Evolutionary conservation across 2,113 vertebrate species (phyloP).

Genomic region (Chlorodrepanis virens): DNA sequence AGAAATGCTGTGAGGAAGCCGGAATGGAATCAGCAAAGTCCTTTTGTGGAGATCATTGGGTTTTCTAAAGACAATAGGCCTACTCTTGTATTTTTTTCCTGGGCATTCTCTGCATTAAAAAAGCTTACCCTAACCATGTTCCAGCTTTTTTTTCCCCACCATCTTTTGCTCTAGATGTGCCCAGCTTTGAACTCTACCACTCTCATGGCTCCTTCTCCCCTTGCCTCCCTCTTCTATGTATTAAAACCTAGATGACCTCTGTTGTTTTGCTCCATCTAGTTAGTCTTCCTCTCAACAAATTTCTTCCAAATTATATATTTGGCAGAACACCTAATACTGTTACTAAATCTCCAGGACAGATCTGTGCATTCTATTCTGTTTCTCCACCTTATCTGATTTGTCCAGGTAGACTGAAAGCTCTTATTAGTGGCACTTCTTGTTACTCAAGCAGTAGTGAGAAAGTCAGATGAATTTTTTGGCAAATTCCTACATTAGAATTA

Average conservation of each 20-base stretch:
- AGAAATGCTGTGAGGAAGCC: background rate
- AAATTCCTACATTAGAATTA: background rate
- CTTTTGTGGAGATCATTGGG: background rate
- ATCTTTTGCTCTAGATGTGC: background rate
- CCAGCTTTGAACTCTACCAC: background rate
- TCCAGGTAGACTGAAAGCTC: background rate
- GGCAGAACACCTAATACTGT: background rate
- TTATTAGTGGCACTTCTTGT: background rate
- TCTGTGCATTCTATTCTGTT: background rate
- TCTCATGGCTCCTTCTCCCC: background rate
- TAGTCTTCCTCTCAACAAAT: background rate
- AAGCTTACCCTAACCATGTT: background rate
- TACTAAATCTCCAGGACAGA: background rate
- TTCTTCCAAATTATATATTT: background rate
- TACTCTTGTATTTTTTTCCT: background rate
- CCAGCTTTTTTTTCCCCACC: background rate
- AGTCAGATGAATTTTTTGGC: background rate
- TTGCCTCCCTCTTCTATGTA: background rate
- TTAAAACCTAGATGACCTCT: background rate
- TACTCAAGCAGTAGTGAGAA: background rate
- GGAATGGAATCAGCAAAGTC: background rate
- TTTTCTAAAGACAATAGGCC: background rate
- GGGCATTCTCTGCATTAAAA: background rate
- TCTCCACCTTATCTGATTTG: background rate
- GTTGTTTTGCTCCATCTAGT: background rate